Evolutionary conservation across 2,888 invertebrate species (phyloP), one percentile per base, ranked within the genome.

Genomic region (Muschampia plurimacula): DNA sequence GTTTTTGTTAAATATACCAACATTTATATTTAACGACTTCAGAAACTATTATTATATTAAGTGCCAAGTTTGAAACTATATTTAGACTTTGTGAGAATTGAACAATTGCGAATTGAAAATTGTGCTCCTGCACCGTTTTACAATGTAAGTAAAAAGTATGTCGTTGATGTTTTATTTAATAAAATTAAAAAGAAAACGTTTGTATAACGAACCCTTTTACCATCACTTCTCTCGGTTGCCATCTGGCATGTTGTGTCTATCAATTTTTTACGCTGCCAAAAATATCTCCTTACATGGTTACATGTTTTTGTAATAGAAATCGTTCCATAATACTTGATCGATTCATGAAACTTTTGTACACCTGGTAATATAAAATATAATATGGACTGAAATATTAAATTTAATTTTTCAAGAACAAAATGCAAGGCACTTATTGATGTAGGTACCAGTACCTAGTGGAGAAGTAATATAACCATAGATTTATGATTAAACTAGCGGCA

Each of bases 1-100:
- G 72, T 72, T 72, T 60, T 67, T 64, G 67, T 62, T 67, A 55
- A 41, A 52, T 15, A 60, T 60, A 67, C 41, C 10, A 62, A 39
- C 72, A 28, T 72, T 67, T 62, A 59, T 5, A 62, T 49, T 15
- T 15, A 15, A 49, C 68, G 60, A 68, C 60, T 13, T 2, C n/a
- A 62, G 32, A 41, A 59, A 36, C 10, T 13, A 39, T 13, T 4
- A 39, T 22, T 22, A 22, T 22, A 22, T 22, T 22, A 22, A 22
- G 22, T 22, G 22, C 22, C 22, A 22, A 1, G 22, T 22, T 22
- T 22, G 22, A 22, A 22, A 22, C 22, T 0, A 22, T 22, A 1
- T 22, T 22, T 22, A 22, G 22, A 22, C 22, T 22, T 22, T 22
- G 22, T 22, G 22, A 22, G 22, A 22, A 22, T 22, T 22, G 22